These are phyloP conservation scores for Theristus sp. DNA, from an alignment of 2,888 invertebrate genomes.

Conservation along the genomic window DNA sequence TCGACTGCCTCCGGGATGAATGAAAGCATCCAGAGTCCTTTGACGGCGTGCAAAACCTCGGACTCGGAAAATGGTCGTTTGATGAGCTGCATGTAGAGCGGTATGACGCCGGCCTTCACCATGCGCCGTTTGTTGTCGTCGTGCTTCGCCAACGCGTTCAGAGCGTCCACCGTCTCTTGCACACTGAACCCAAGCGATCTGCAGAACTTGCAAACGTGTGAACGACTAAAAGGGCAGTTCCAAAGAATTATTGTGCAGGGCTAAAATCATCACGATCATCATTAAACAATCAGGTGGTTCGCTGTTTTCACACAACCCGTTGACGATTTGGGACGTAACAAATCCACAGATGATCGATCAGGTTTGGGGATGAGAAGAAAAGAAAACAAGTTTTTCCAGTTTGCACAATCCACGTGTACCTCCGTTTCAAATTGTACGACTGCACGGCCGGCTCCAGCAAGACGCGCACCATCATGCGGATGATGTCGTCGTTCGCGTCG, in stretches of 20 bases:
- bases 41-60: background rate
- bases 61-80: background rate
- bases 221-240: too few species aligned
- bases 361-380: too few species aligned
- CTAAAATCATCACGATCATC: too few species aligned
- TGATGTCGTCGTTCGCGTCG: conserved; percentile 2
- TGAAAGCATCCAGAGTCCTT: background rate
- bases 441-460: background rate
- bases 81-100: background rate
- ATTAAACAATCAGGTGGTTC: too few species aligned
- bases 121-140: background rate
- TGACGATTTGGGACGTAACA: too few species aligned
- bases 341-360: too few species aligned
- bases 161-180: background rate
- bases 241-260: too few species aligned
- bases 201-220: too few species aligned
- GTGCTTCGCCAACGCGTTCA: background rate
- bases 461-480: background rate
- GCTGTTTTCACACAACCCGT: too few species aligned
- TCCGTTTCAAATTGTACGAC: too few species aligned
- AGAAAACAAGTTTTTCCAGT: too few species aligned
- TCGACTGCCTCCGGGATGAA: background rate
- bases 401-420: too few species aligned
- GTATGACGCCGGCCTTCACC: background rate
- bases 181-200: background rate